Evolutionary conservation across 2,888 invertebrate species (phyloP), one percentile per base, ranked within the genome.

Genomic region (Odontocolon sp.): DNA sequence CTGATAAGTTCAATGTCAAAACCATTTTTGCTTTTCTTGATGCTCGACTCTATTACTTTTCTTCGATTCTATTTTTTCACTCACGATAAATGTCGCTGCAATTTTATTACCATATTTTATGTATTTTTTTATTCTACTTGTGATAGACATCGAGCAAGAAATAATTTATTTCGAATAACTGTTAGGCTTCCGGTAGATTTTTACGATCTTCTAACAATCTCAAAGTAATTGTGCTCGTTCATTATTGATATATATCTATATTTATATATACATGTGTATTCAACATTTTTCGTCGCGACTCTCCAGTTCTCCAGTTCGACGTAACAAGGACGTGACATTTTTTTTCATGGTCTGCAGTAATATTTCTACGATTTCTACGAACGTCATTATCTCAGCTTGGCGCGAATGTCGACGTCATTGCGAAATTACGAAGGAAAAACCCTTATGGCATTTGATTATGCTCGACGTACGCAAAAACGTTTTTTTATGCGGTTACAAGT

Each of bases 311-410:
- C 16, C 9, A 54, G 54, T 31, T 52, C 0, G 1, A n/a, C 11
- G 21, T 3, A 16, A 45, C 18, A 18, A 8, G 45, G 5, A 2
- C 11, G 16, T 4, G 11, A 33, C 45, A 28, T 66, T 21, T 54
- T 16, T 56, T 23, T 56, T 23, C 6, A 14, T 5, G 2, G 2
- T 3, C 16, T 28, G 14, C 18, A 54, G 33, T 40, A 26, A n/a
- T n/a, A n/a, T n/a, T n/a, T n/a, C n/a, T 5, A 14, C 38, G 54
- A 56, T 45, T 67, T 45, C 67, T 36, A 45, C 54, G 14, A 67
- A 56, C 33, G 33, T 23, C 9, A 67, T 33, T 54, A 23, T 14
- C 56, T 67, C 50, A 36, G 23, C 33, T 36, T 6, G 14, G 9
- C 21, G 23, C 36, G 23, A 31, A 56, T 21, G 33, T 23, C 14